These are phyloP conservation scores for Cyrtonyx montezumae DNA, from an alignment of 2,113 vertebrate species.

Conservation along the genomic window DNA sequence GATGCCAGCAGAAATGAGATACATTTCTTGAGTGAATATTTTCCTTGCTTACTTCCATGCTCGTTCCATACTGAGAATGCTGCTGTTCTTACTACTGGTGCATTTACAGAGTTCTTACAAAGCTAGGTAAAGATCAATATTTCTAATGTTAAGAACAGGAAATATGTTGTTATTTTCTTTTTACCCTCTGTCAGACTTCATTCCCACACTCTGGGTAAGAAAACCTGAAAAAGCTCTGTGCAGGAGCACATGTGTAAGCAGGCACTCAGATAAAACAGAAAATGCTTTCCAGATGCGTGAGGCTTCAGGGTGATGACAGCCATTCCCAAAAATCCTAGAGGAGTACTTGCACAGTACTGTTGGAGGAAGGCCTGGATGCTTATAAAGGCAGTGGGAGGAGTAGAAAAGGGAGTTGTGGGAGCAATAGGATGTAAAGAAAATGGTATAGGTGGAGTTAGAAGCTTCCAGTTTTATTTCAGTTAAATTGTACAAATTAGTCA, in stretches of 20 bases:
- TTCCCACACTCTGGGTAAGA: background rate
- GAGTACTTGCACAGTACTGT: fast-evolving
- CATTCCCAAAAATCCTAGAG: background rate
- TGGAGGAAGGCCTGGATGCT: background rate
- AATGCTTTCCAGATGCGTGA: background rate
- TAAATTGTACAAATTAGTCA: background rate
- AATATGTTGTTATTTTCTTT: background rate
- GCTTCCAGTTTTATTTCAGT: background rate
- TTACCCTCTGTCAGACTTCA: background rate
- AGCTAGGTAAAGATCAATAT: background rate
- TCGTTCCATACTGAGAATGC: background rate
- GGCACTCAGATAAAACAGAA: background rate
- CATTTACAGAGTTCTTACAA: background rate
- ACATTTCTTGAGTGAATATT: background rate
- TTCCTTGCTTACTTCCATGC: background rate
- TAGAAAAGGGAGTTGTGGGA: background rate
- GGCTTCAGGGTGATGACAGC: background rate
- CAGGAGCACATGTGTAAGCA: background rate
- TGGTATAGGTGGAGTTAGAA: background rate
- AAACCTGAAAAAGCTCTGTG: background rate
- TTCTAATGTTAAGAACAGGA: background rate
- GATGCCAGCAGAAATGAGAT: background rate
- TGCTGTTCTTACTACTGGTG: background rate
- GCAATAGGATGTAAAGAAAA: background rate
- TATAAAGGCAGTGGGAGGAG: background rate